These are phyloP conservation scores for Brachionus angularis DNA, from an alignment of 1,140 invertebrate genomes.

Conservation along the genomic window DNA sequence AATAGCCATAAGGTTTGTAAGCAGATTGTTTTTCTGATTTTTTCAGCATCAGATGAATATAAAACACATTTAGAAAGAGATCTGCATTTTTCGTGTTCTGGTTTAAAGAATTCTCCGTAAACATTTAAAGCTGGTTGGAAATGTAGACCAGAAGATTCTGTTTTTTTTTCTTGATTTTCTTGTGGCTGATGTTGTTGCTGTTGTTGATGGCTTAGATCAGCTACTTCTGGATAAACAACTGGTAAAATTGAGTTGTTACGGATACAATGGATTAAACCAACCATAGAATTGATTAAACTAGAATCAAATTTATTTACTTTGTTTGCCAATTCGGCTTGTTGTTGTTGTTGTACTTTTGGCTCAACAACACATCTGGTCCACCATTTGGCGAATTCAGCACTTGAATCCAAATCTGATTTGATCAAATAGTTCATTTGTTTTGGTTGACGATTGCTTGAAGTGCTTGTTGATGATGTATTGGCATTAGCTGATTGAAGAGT, in stretches of 20 bases:
- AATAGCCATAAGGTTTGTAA: slow-evolving; percentile 39
- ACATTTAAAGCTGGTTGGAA: slow-evolving; percentile 28
- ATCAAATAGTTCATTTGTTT: slow-evolving; percentile 26
- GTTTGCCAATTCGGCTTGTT: slow-evolving; percentile 3
- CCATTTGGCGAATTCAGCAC: slow-evolving; percentile 38
- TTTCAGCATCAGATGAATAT: slow-evolving; percentile 6
- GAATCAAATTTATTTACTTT: slow-evolving; percentile 37
- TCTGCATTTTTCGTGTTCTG: slow-evolving; percentile 22
- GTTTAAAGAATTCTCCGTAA: slow-evolving; percentile 28
- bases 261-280: slow-evolving; percentile 28
- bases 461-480: slow-evolving; percentile 37
- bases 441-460: background rate
- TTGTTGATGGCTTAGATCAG: background rate
- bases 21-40: slow-evolving; percentile 25
- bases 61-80: slow-evolving; percentile 13
- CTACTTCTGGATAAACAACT: slow-evolving; percentile 5
- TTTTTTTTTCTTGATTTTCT: background rate
- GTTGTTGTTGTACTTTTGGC: slow-evolving; percentile 25
- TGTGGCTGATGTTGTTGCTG: background rate
- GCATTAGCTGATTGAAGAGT: too few relatives aligned
- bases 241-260: slow-evolving; percentile 30
- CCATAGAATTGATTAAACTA: slow-evolving; percentile 8
- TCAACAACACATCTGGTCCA: slow-evolving; percentile 14
- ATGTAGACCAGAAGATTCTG: too few relatives aligned
- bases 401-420: slow-evolving; percentile 28